These are phyloP conservation scores for Lethenteron camtschaticum DNA, from an alignment of 2,113 vertebrate species.

Conservation along the genomic window DNA sequence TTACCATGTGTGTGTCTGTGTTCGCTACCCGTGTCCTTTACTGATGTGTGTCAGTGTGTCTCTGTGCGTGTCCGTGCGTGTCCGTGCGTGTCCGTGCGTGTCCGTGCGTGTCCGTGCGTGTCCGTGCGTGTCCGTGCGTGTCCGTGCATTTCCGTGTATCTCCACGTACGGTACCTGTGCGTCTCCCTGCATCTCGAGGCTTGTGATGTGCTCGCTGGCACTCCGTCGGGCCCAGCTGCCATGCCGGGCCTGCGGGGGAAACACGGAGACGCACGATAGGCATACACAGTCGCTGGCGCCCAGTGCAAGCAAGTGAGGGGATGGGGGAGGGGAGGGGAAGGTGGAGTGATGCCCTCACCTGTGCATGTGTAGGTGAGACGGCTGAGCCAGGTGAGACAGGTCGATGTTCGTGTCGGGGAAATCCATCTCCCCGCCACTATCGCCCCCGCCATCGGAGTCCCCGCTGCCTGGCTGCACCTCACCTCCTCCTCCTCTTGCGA, in stretches of 20 bases:
- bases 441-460: constrained; percentile 12
- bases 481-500: not conserved
- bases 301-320: not conserved
- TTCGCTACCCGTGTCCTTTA: not conserved
- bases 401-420: constrained; percentile 78
- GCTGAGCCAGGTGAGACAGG: constrained; percentile 39
- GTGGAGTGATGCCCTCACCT: not conserved
- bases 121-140: not conserved
- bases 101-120: not conserved
- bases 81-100: not conserved
- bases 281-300: too few species aligned
- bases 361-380: too few species aligned
- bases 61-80: not conserved
- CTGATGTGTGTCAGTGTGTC: not conserved
- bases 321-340: not conserved
- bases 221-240: too few species aligned
- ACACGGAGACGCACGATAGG: too few species aligned
- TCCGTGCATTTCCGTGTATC: not conserved
- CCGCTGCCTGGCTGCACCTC: too few species aligned
- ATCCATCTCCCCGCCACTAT: constrained; percentile 18
- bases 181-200: not conserved
- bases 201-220: too few species aligned
- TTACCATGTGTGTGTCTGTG: too few species aligned
- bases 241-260: too few species aligned
- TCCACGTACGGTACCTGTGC: not conserved